Percentiles rank a stretch among this genome's conserved stretches.
These are phyloP conservation scores for Stichopus chloronotus DNA, from an alignment of 35 echinoderm and acorn worm species.

Conservation along the genomic window DNA sequence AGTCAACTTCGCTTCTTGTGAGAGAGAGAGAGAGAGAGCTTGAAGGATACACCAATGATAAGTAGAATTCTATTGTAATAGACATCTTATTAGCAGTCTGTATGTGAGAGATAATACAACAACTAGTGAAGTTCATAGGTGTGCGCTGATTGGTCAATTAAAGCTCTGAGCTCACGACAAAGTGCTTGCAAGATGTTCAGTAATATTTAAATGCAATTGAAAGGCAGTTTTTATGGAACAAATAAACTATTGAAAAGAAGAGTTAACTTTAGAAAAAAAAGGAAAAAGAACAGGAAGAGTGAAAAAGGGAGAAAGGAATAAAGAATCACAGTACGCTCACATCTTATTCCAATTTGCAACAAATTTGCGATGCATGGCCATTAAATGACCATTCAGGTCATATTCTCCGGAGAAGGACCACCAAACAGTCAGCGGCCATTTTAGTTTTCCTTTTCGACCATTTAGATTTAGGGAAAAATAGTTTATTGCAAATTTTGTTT, in stretches of 20 bases:
- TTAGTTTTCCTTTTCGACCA: neutral
- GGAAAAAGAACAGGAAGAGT: neutral
- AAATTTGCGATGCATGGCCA: conserved; percentile 56
- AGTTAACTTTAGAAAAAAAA: neutral
- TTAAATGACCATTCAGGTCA: conserved; percentile 51
- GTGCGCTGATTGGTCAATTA: conserved; percentile 48
- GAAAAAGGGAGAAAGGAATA: neutral
- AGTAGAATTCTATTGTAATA: conserved; percentile 34
- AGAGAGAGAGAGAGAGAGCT: neutral
- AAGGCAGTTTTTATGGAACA: conserved; percentile 56
- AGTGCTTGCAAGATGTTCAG: conserved; percentile 9
- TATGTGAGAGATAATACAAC: neutral
- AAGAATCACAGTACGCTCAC: conserved; percentile 33
- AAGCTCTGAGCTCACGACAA: conserved; percentile 36
- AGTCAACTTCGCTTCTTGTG: neutral
- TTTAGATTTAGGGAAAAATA: neutral
- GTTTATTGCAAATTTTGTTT: conserved; percentile 1
- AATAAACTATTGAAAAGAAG: conserved; percentile 54
- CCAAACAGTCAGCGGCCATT: conserved; percentile 5
- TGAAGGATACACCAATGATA: conserved; percentile 33
- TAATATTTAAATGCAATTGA: conserved; percentile 60
- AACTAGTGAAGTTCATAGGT: conserved; percentile 15
- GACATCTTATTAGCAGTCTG: neutral
- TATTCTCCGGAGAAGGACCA: conserved; percentile 36
- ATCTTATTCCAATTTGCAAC: conserved; percentile 67